These are phyloP conservation scores for Pangasius mekongensis DNA, from an alignment of 2,797 vertebrate genomes.

Conservation along the genomic window DNA sequence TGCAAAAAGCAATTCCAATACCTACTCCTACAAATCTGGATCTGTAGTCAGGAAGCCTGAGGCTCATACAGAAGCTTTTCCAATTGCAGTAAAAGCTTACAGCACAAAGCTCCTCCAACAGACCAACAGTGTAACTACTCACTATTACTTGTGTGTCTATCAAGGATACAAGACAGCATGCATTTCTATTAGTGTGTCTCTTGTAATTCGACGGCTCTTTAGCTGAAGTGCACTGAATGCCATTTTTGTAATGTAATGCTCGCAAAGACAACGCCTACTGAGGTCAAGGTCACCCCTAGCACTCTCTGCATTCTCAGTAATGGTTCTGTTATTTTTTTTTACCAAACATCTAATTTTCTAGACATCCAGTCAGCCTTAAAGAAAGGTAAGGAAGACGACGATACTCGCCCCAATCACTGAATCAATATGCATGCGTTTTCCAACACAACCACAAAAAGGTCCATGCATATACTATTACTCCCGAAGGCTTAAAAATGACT, in stretches of 20 bases:
- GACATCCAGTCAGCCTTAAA: neutral
- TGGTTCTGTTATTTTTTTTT: neutral
- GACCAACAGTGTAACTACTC: neutral
- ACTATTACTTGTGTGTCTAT: conserved; percentile 2
- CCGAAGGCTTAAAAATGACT: neutral
- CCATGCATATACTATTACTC: conserved; percentile 17
- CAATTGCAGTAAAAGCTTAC: neutral
- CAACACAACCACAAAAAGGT: conserved; percentile 6
- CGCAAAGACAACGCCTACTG: neutral
- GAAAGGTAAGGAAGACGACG: conserved; percentile 7
- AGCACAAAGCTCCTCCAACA: neutral
- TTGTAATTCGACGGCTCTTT: neutral
- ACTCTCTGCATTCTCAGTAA: neutral
- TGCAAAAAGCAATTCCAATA: neutral
- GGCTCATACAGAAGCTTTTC: neutral
- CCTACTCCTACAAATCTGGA: neutral
- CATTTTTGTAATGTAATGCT: neutral
- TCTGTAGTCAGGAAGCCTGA: neutral
- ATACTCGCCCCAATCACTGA: neutral
- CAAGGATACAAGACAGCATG: neutral
- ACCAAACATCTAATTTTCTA: neutral
- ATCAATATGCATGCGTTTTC: conserved; percentile 29
- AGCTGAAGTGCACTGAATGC: neutral
- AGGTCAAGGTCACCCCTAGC: neutral
- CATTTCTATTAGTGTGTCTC: neutral